Conservation (phyloP, 2,888 invertebrate species). For the Urechis unicinctus region DNA sequence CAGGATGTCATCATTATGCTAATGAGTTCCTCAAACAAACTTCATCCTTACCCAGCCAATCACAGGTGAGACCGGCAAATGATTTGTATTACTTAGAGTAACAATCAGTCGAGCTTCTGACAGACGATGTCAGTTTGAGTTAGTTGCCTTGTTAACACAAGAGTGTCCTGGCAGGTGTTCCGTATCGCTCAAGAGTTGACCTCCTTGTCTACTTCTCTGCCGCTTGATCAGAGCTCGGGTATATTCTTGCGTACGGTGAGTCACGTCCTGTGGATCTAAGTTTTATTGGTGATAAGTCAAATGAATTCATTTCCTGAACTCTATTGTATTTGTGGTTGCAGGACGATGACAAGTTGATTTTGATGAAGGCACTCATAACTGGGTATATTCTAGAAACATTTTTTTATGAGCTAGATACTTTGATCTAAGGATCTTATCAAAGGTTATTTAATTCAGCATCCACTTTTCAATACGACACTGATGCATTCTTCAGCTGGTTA, state of each 20-base stretch:
- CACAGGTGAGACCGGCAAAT: constrained; percentile 22
- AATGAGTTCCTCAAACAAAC: constrained; percentile 24
- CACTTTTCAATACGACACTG: too few species aligned
- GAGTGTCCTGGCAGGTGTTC: constrained; percentile 25
- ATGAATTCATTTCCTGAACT: too few species aligned
- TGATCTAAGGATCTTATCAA: too few species aligned
- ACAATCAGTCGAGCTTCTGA: background rate
- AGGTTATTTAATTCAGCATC: too few species aligned
- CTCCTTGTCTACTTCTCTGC: constrained; percentile 32
- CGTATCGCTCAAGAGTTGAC: constrained; percentile 36
- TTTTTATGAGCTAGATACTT: background rate
- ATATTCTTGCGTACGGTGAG: constrained; percentile 33
- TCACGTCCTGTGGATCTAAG: background rate
- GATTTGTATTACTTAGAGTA: background rate
- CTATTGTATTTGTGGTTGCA: too few species aligned
- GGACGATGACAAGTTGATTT: constrained; percentile 24
- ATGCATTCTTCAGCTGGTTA: too few species aligned
- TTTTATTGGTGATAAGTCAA: too few species aligned
- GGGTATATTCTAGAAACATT: constrained; percentile 15
- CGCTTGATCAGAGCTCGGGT: constrained; percentile 30
- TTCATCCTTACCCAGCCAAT: constrained; percentile 16
- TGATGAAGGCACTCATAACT: constrained; percentile 25
- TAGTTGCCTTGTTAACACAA: background rate
- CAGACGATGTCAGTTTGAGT: background rate
- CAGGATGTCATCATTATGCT: constrained; percentile 27